Evolutionary conservation across 2,888 invertebrate species (phyloP).

Genomic region (Fabriciana adippe): DNA sequence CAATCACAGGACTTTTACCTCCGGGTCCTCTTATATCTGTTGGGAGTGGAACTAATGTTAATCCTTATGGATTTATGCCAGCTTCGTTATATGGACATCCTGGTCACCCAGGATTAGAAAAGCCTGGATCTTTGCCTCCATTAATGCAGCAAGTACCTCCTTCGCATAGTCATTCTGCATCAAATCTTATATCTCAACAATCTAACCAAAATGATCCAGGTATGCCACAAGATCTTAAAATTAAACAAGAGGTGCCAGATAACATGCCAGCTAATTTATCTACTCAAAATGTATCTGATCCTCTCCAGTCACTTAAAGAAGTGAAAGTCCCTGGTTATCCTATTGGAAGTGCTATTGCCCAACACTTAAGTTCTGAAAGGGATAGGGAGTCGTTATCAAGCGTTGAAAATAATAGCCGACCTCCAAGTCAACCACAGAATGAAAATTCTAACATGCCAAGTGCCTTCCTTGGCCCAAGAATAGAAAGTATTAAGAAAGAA

Average conservation of each 20-base stretch:
- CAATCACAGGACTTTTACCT: slow-evolving; percentile 81
- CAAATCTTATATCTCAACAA: slow-evolving; percentile 59
- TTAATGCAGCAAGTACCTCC: slow-evolving; percentile 69
- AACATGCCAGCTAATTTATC: slow-evolving; percentile 76
- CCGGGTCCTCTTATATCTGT: slow-evolving; percentile 84
- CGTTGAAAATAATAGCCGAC: slow-evolving; percentile 74
- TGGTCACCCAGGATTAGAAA: slow-evolving; percentile 67
- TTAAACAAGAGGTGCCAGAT: slow-evolving; percentile 80
- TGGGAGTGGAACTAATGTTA: slow-evolving; percentile 80
- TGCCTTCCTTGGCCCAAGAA: slow-evolving; percentile 84
- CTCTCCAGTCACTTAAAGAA: slow-evolving; percentile 89
- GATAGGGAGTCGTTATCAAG: slow-evolving; percentile 76
- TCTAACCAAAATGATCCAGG: slow-evolving; percentile 68
- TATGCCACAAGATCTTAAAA: slow-evolving; percentile 79
- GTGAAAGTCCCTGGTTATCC: slow-evolving; percentile 90
- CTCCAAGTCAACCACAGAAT: slow-evolving; percentile 76
- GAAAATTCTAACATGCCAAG: slow-evolving; percentile 75
- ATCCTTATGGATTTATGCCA: slow-evolving; percentile 85
- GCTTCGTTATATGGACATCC: slow-evolving; percentile 69
- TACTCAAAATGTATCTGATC: slow-evolving; percentile 83
- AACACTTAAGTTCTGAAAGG: slow-evolving; percentile 75
- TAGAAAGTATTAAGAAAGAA: slow-evolving; percentile 89
- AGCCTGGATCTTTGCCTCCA: slow-evolving; percentile 67
- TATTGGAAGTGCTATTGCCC: slow-evolving; percentile 78
- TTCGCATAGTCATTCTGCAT: slow-evolving; percentile 61